Evolutionary conservation across 2,113 vertebrate species (phyloP), one percentile per base, ranked within the genome.

Genomic region (Glaucomys volans): DNA sequence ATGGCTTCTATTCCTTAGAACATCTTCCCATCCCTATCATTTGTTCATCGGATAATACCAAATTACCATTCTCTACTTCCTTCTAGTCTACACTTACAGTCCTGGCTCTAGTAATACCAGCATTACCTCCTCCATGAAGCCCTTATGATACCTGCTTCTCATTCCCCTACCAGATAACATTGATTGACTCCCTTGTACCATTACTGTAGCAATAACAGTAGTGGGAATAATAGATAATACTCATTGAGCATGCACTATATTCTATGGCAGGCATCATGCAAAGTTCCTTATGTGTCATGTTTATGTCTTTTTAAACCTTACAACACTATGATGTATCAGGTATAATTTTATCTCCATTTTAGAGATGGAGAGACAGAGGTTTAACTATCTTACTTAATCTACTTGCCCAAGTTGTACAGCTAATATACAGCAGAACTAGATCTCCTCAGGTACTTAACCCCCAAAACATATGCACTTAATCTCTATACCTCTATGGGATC

Each of bases 271-370:
- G 42, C 8, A 87, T 28, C 52, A 28, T 86, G 16, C 26, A 91
- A 96, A 95, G 62, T 89, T 28, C 26, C 84, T 96, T 88, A 50
- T 69, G 40, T 71, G 32, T 74, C 52, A 81, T 35, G 1, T 81
- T 4, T 57, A 88, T 64, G 57, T 18, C n/a, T 81, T 18, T 81
- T 81, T n/a, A 93, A 95, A 30, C 24, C 2, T 90, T 37, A 50
- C 28, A 90, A 75, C 14, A 89, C 30, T 90, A 37, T 47, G 42
- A 74, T 13, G 18, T 66, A 62, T 69, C 22, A 92, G 9, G 12
- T 72, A 62, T 42, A 87, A 84, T 69, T 89, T 86, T 75, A 67
- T 67, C 9, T 44, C 54, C n/a, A 59, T 89, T 91, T 76, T 85
- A 54, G 40, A 95, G 40, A 8, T 67, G 18, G 88, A 35, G 40